A percentile compares a stretch with the other conserved stretches of the same genome.
These are phyloP conservation scores for Cervus canadensis DNA, from an alignment of 2,113 vertebrate species.

Conservation along the genomic window DNA sequence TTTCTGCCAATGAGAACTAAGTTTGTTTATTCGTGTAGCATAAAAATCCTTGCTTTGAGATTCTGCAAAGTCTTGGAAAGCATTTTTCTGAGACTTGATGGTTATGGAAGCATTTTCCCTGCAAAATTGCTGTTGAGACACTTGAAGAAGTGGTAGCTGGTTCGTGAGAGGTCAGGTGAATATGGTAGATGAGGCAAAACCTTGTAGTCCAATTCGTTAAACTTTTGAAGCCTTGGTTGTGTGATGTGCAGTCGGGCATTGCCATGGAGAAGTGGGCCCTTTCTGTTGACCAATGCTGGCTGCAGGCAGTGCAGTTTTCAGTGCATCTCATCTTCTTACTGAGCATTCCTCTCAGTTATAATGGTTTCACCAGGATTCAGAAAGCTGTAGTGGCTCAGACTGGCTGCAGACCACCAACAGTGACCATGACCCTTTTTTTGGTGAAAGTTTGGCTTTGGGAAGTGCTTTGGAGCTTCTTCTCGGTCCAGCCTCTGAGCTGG, in stretches of 20 bases:
- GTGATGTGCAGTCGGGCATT: fast-evolving
- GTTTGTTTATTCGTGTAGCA: background rate
- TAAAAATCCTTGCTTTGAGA: background rate
- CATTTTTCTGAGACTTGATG: background rate
- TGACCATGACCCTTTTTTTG: background rate
- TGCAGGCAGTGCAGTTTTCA: background rate
- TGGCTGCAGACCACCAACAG: background rate
- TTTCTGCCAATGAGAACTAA: background rate
- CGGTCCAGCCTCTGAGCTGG: background rate
- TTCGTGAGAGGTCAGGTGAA: background rate
- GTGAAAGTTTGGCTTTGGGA: background rate
- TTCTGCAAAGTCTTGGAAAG: background rate
- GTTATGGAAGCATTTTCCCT: background rate
- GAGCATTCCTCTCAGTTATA: background rate
- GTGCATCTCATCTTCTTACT: background rate
- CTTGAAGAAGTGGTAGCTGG: background rate
- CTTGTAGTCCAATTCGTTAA: background rate
- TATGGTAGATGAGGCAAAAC: background rate
- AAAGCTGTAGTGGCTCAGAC: background rate
- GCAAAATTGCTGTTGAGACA: background rate
- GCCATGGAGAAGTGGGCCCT: background rate
- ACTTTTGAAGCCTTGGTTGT: background rate
- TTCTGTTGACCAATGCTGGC: background rate
- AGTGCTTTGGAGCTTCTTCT: background rate
- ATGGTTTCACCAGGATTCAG: background rate